These are phyloP conservation scores for Deilephila porcellus DNA, from an alignment of 2,888 invertebrate species.

Conservation along the genomic window DNA sequence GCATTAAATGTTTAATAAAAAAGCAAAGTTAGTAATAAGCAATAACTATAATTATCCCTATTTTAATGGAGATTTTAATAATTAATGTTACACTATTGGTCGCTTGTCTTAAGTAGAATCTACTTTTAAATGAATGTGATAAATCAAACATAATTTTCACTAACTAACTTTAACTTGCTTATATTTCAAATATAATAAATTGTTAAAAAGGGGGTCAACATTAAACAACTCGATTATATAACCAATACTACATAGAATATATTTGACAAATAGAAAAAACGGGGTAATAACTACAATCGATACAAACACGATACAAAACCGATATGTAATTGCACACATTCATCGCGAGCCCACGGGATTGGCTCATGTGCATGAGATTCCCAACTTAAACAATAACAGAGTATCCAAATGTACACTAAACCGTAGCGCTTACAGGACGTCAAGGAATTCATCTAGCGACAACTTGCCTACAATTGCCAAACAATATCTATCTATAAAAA, in stretches of 20 bases:
- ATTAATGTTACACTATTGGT: too few species aligned
- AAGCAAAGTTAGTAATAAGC: neutral
- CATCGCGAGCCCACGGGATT: slow-evolving; percentile 25
- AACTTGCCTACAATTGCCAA: slow-evolving; percentile 15
- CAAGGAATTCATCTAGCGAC: slow-evolving; percentile 15
- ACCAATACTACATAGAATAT: too few species aligned
- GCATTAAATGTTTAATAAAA: neutral
- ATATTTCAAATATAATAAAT: too few species aligned
- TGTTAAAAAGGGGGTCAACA: too few species aligned
- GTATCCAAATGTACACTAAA: slow-evolving; percentile 33
- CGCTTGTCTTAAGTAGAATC: too few species aligned
- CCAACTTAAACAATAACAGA: slow-evolving; percentile 44
- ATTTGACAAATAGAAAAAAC: too few species aligned
- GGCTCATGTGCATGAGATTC: slow-evolving; percentile 53
- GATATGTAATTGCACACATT: neutral
- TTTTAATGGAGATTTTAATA: too few species aligned
- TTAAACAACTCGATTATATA: too few species aligned
- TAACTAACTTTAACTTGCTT: too few species aligned
- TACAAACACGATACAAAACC: neutral
- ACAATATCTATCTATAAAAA: neutral
- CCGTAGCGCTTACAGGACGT: slow-evolving; percentile 17
- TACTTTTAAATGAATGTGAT: too few species aligned
- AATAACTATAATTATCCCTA: neutral
- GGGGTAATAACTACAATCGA: neutral
- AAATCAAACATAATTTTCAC: too few species aligned